Percentiles rank a stretch among this genome's conserved stretches.
Conservation (phyloP, 1,140 invertebrate species). For the Propsilocerus akamusi region DNA sequence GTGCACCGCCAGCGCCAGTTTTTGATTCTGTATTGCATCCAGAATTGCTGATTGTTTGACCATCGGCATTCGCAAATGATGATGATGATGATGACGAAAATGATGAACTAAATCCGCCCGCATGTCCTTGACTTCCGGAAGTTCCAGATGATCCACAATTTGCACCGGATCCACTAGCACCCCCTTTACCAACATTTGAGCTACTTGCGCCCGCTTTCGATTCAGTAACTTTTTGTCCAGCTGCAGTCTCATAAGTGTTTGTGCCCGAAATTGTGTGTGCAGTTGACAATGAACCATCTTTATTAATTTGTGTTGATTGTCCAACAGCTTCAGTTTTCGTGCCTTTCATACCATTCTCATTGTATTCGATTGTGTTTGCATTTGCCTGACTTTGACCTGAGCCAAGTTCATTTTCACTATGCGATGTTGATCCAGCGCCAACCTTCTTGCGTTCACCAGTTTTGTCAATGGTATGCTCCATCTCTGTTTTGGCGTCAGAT, state of each 20-base stretch:
- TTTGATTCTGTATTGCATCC: not conserved
- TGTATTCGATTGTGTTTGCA: not conserved
- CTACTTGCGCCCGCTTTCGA: not conserved
- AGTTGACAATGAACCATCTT: not conserved
- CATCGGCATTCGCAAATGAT: not conserved
- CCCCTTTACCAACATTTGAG: not conserved
- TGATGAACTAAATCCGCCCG: not conserved
- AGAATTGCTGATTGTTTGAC: not conserved
- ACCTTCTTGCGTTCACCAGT: not conserved
- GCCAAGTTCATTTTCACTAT: not conserved
- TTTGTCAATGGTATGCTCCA: not conserved
- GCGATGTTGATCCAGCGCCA: not conserved
- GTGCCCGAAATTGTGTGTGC: not conserved
- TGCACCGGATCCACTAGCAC: not conserved
- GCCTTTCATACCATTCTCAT: not conserved
- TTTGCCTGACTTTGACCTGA: not conserved
- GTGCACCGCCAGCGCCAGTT: not conserved
- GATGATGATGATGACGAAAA: not conserved
- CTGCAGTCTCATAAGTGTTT: not conserved
- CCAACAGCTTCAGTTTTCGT: not conserved
- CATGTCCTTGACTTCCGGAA: not conserved
- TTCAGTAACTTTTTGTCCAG: not conserved
- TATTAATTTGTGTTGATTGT: not conserved
- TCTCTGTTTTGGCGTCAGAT: constrained; percentile 12
- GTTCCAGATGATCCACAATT: not conserved